Evolutionary conservation across 2,888 invertebrate species (phyloP), one percentile per base, ranked within the genome.

Genomic region (Phengaris arion): DNA sequence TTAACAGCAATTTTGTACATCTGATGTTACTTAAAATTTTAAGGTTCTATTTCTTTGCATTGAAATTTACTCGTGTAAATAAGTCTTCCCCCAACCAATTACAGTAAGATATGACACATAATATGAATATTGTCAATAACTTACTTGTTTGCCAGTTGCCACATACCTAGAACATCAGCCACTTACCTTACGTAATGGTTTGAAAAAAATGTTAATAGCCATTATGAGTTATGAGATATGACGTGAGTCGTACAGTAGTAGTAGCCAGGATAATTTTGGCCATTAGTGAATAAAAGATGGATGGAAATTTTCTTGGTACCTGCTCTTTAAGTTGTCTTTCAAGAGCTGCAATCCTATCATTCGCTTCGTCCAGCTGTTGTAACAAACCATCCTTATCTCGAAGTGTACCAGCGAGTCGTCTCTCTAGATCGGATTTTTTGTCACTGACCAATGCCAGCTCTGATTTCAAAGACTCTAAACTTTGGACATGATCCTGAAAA

Each of bases 301-400:
- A 35, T 35, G 35, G 35, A 35, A 35, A 2, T 64, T 0, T 15
- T 15, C 15, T 59, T 22, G 12, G n/a, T 85, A 97, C 97, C 91
- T 97, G 97, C 89, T 98, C 97, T 80, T 96, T 95, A 73, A 96
- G 94, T 86, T 97, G 96, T 82, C 97, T 95, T 88, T 99, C 98
- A 81, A 99, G 94, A 82, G 97, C 95, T 81, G 96, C 92, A 82
- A 98, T 97, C 85, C 98, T 95, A 89, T 98, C 98, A 75, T 97
- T 97, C 59, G 98, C 97, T 88, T 98, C 98, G 79, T 99, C 98
- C 76, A 98, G 93, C 77, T 97, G 96, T 74, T 96, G 95, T 74
- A 95, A 94, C 75, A 98, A 93, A 78, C 95, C 95, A 78, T 98
- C 97, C 81, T 98, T 95, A 88, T 99, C 98, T 77, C 96, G 95